Percentiles rank a stretch among this genome's conserved stretches.
phyloP scores from a whole-genome alignment of 2,888 invertebrate genomes.

The Apotomis betuletana region DNA sequence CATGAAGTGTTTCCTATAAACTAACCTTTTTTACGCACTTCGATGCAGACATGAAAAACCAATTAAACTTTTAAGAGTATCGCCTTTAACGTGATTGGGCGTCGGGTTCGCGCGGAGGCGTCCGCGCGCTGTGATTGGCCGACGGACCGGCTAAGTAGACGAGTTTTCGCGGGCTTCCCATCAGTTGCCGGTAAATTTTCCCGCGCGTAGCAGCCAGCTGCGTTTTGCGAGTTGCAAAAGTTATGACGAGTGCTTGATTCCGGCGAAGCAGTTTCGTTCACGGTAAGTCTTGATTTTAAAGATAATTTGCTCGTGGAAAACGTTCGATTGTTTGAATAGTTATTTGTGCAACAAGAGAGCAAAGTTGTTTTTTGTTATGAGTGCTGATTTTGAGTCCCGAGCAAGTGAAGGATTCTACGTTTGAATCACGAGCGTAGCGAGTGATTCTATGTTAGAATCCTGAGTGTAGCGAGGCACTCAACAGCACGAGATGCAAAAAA shows the following conservation, averaged over 20 bases:
- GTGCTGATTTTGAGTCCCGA: too few relatives aligned
- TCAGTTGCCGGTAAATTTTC: constrained; percentile 71
- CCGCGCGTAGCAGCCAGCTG: constrained; percentile 57
- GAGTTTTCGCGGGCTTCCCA: constrained; percentile 76
- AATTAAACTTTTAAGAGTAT: constrained; percentile 77
- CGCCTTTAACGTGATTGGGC: constrained; percentile 69
- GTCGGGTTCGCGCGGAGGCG: constrained; percentile 64
- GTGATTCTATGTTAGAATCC: too few relatives aligned
- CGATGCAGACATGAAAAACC: constrained; percentile 73
- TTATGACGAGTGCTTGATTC: constrained; percentile 63
- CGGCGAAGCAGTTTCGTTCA: constrained; percentile 44
- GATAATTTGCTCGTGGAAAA: neutral
- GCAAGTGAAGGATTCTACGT: too few relatives aligned
- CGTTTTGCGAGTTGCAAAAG: constrained; percentile 51
- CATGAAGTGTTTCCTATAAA: constrained; percentile 40
- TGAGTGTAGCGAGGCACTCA: too few relatives aligned
- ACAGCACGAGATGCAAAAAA: too few relatives aligned
- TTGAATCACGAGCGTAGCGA: too few relatives aligned
- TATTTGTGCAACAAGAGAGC: too few relatives aligned
- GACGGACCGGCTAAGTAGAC: constrained; percentile 66
- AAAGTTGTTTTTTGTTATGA: too few relatives aligned
- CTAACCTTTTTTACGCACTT: constrained; percentile 35
- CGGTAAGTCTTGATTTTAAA: constrained; percentile 53
- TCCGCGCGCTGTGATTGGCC: constrained; percentile 66
- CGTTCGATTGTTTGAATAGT: too few relatives aligned